Conservation (phyloP, 2,888 invertebrate species). For the Stegophylla sp. region DNA sequence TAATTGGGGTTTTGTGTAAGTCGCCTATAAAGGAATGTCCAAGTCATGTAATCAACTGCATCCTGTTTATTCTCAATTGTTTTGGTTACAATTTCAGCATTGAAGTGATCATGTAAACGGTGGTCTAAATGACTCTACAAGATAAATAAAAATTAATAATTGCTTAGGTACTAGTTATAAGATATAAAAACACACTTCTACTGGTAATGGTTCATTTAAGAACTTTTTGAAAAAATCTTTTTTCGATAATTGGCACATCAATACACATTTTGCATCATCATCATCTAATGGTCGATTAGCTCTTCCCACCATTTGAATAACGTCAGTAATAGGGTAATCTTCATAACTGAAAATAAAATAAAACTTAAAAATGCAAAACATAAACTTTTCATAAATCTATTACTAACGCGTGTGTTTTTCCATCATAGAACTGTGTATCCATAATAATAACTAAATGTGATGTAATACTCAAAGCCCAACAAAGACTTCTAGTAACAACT, state of each 20-base stretch:
- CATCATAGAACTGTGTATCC: conserved; percentile 93
- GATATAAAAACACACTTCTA: conserved; percentile 72
- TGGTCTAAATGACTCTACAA: conserved; percentile 93
- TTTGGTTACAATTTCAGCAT: conserved; percentile 99
- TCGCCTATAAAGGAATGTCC: conserved; percentile 97
- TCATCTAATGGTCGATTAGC: conserved; percentile 93
- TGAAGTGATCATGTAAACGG: conserved; percentile 97
- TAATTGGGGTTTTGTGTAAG: conserved; percentile 99
- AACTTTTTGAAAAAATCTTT: conserved; percentile 99
- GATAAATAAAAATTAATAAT: conserved; percentile 56
- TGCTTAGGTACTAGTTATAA: background rate
- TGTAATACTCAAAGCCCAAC: conserved; percentile 89
- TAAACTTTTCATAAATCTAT: background rate
- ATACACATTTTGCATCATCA: conserved; percentile 90
- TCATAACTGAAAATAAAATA: conserved; percentile 72
- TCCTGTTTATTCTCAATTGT: conserved; percentile 99
- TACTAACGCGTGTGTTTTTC: conserved; percentile 68
- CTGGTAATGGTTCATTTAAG: conserved; percentile 92
- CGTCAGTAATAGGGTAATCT: conserved; percentile 96
- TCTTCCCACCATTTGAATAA: conserved; percentile 96
- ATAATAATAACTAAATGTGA: conserved; percentile 95
- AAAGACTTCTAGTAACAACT: conserved; percentile 89
- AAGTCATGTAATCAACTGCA: conserved; percentile 98
- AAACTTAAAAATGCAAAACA: background rate
- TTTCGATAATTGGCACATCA: conserved; percentile 96